A percentile compares a stretch with the other conserved stretches of the same genome.
Evolutionary conservation across 2,888 invertebrate genomes (phyloP).

Genomic region (Drosophila pseudotalamancana): DNA sequence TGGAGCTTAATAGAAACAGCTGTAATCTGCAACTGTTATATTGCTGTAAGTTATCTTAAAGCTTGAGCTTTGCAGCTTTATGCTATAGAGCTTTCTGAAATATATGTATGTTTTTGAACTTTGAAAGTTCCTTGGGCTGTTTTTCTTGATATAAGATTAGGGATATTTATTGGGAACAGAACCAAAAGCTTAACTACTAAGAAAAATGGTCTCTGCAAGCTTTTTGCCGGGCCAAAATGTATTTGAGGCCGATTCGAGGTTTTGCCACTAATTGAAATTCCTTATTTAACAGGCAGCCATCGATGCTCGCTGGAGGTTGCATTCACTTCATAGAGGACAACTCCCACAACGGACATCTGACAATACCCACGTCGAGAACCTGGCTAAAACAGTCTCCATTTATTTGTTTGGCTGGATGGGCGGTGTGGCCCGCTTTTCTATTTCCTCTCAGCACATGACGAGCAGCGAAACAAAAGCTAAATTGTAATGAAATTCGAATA

Average conservation of each 20-base stretch:
- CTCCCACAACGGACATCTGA: neutral
- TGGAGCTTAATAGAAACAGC: too few relatives aligned
- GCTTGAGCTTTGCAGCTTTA: too few relatives aligned
- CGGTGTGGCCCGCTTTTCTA: slow-evolving; percentile 21
- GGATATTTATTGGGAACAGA: neutral
- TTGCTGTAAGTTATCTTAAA: too few relatives aligned
- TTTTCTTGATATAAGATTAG: too few relatives aligned
- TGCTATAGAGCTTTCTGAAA: too few relatives aligned
- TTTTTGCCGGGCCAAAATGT: neutral
- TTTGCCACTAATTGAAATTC: slow-evolving; percentile 68
- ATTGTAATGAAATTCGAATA: slow-evolving; percentile 67
- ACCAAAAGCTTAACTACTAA: slow-evolving; percentile 17
- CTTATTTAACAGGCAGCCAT: slow-evolving; percentile 65
- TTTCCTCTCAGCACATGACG: slow-evolving; percentile 53
- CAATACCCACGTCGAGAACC: neutral
- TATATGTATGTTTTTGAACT: too few relatives aligned
- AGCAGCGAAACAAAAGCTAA: slow-evolving; percentile 50
- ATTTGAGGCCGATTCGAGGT: slow-evolving; percentile 17
- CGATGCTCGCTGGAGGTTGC: slow-evolving; percentile 27
- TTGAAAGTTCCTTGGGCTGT: too few relatives aligned
- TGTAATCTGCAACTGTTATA: too few relatives aligned
- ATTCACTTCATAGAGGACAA: slow-evolving; percentile 32
- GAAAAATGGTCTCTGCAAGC: neutral
- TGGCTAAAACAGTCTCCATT: slow-evolving; percentile 32
- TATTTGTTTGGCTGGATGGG: slow-evolving; percentile 26